Evolutionary conservation across 1,140 invertebrate genomes (phyloP).

Genomic region (Apis dorsata): DNA sequence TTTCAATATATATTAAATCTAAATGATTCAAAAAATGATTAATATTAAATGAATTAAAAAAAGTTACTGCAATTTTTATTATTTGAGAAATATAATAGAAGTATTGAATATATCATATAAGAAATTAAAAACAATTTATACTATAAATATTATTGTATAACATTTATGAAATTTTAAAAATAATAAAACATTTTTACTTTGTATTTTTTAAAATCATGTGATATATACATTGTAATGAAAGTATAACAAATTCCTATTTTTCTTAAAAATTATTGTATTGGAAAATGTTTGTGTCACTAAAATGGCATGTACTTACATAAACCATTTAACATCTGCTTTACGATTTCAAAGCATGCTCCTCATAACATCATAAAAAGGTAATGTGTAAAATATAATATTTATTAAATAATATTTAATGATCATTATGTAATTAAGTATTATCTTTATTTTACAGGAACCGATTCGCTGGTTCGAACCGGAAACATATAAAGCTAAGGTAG

Average conservation of each 20-base stretch:
- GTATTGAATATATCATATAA: conserved; percentile 7
- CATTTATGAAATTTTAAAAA: conserved; percentile 13
- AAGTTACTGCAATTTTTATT: conserved; percentile 5
- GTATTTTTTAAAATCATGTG: conserved; percentile 6
- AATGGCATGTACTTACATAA: conserved; percentile 45
- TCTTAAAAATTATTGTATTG: neutral
- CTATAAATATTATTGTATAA: conserved; percentile 20
- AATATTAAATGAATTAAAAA: conserved; percentile 22
- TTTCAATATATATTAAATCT: neutral
- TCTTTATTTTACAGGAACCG: conserved; percentile 74
- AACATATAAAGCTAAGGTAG: conserved; percentile 77
- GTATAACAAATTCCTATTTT: neutral
- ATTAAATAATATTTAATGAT: neutral
- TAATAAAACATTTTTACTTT: conserved; percentile 42
- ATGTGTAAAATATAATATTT: conserved; percentile 35
- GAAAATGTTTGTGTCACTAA: conserved; percentile 3
- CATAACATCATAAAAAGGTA: conserved; percentile 69
- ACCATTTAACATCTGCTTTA: conserved; percentile 56
- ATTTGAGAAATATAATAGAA: neutral
- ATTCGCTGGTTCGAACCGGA: conserved; percentile 81
- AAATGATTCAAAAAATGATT: neutral
- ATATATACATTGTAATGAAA: neutral
- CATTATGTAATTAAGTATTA: conserved; percentile 13
- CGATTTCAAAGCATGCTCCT: conserved; percentile 71
- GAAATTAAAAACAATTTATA: conserved; percentile 13